Conservation (phyloP, 1,140 invertebrate species). For the Theocolax elegans region DNA sequence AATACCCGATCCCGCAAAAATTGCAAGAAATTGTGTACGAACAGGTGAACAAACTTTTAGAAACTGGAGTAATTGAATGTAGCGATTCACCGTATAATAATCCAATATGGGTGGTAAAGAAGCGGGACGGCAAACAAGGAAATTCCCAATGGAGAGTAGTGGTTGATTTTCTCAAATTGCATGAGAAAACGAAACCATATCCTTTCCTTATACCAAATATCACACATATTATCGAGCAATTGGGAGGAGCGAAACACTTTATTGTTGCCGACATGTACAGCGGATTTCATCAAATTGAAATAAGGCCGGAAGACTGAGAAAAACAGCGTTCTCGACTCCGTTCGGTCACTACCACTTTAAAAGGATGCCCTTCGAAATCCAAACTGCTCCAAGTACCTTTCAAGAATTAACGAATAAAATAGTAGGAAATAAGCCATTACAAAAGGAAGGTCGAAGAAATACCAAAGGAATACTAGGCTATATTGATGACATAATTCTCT, state of each 20-base stretch:
- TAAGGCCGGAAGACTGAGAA: slow-evolving; percentile 53
- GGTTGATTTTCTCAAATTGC: background rate
- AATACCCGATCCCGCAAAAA: background rate
- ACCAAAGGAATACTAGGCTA: background rate
- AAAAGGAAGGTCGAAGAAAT: no score
- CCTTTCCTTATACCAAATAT: background rate
- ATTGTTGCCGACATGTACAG: background rate
- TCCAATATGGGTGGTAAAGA: background rate
- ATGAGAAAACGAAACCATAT: background rate
- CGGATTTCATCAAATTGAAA: slow-evolving; percentile 59
- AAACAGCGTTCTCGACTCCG: slow-evolving; percentile 60
- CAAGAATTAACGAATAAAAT: slow-evolving; percentile 55
- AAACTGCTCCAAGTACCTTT: slow-evolving; percentile 54
- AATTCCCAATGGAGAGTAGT: background rate
- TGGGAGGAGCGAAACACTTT: background rate
- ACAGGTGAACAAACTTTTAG: background rate
- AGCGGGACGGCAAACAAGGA: background rate
- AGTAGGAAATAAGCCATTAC: no score
- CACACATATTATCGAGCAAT: background rate
- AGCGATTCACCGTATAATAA: background rate
- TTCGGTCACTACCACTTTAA: slow-evolving; percentile 20
- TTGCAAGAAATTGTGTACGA: background rate
- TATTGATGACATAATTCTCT: background rate
- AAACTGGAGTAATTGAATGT: background rate
- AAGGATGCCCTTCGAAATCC: slow-evolving; percentile 43